Conservation (phyloP, 2,113 vertebrate species). For the Peromyscus polionotus region DNA sequence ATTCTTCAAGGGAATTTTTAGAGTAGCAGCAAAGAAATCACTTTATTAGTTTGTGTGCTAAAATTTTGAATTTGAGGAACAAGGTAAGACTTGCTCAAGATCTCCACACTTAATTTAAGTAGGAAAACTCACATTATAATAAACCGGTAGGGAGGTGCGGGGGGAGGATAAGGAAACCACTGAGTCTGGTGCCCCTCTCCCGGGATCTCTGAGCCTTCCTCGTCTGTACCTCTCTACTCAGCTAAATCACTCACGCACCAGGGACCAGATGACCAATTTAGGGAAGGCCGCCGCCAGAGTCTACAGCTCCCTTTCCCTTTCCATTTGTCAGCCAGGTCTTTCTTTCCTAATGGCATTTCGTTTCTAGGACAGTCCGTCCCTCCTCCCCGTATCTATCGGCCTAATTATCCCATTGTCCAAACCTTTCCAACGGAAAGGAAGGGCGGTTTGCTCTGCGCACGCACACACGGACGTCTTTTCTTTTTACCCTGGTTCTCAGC, state of each 20-base stretch:
- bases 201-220: background rate
- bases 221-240: background rate
- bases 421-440: slow-evolving; percentile 62
- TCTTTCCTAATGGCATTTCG: slow-evolving; percentile 49
- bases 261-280: background rate
- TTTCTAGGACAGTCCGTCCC: slow-evolving; percentile 29
- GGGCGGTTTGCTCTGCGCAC: slow-evolving; percentile 44
- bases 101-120: background rate
- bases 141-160: background rate
- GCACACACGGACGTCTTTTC: slow-evolving; percentile 15
- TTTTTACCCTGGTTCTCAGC: slow-evolving; percentile 40
- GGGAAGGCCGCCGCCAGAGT: background rate
- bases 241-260: slow-evolving; percentile 1
- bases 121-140: background rate
- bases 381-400: slow-evolving; percentile 3
- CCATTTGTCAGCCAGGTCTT: background rate
- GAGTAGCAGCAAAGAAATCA: background rate
- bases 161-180: background rate
- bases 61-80: slow-evolving; percentile 33
- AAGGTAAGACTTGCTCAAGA: background rate
- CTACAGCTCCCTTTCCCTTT: background rate
- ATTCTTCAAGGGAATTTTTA: background rate
- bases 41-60: slow-evolving; percentile 12
- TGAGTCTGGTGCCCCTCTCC: background rate
- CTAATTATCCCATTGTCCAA: slow-evolving; percentile 63